Conservation (phyloP, 2,888 invertebrate genomes). For the Drymonia ruficornis region DNA sequence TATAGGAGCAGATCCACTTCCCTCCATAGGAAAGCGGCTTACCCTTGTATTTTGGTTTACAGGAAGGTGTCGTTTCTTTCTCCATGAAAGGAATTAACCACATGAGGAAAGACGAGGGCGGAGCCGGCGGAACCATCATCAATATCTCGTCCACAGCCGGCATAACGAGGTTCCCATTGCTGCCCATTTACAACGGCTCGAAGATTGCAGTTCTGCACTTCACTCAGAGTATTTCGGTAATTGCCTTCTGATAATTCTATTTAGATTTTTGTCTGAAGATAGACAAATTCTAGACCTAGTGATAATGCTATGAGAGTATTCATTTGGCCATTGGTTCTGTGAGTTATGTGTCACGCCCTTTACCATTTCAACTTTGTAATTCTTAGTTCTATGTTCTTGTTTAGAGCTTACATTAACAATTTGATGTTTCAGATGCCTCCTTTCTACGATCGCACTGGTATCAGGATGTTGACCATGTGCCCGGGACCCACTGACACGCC, state of each 20-base stretch:
- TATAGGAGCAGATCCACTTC: too few relatives aligned
- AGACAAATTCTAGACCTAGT: too few relatives aligned
- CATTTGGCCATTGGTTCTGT: too few relatives aligned
- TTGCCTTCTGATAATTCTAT: neutral
- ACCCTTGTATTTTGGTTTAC: constrained; percentile 21
- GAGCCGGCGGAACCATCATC: constrained; percentile 55
- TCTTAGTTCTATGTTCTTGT: too few relatives aligned
- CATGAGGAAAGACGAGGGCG: constrained; percentile 54
- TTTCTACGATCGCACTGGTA: constrained; percentile 42
- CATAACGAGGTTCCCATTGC: constrained; percentile 23
- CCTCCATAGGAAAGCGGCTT: too few relatives aligned
- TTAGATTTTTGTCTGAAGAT: neutral
- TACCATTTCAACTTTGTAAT: too few relatives aligned
- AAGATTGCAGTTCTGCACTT: constrained; percentile 55
- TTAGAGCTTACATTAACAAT: neutral
- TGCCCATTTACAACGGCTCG: constrained; percentile 52
- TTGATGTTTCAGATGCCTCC: constrained; percentile 41
- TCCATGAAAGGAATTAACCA: constrained; percentile 54
- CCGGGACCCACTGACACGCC: constrained; percentile 53
- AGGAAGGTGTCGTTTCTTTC: constrained; percentile 76
- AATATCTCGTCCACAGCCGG: constrained; percentile 54
- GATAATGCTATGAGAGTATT: too few relatives aligned
- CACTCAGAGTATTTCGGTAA: constrained; percentile 49
- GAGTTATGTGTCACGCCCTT: too few relatives aligned
- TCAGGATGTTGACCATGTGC: constrained; percentile 50